phyloP scores from a whole-genome alignment of 1,140 invertebrate species.

The Nebria ingens region DNA sequence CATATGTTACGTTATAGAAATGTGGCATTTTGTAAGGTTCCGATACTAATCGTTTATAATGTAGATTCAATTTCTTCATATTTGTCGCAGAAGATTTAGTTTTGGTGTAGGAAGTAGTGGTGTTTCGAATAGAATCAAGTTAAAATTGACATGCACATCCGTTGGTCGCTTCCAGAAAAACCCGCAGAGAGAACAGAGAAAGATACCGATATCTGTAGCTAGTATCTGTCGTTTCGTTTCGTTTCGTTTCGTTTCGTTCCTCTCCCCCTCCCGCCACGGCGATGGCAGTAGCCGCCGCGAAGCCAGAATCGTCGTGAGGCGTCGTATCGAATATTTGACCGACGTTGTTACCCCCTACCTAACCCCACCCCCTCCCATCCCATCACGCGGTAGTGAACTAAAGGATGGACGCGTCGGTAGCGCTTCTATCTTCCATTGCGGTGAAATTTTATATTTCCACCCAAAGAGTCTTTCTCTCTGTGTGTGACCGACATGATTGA shows the following conservation, averaged over 20 bases:
- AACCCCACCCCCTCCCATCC: neutral
- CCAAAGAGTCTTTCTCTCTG: neutral
- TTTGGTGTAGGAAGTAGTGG: too few relatives aligned
- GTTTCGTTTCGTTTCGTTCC: too few relatives aligned
- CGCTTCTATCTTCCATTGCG: neutral
- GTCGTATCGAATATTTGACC: neutral
- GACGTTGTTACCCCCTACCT: neutral
- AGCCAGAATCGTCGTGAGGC: too few relatives aligned
- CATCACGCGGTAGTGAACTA: neutral
- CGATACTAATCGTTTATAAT: neutral
- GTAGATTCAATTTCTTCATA: neutral
- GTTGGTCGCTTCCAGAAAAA: neutral
- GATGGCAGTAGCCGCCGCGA: too few relatives aligned
- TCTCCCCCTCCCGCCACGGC: too few relatives aligned
- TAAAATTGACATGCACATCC: neutral
- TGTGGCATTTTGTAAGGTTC: neutral
- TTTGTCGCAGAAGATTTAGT: neutral
- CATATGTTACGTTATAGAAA: neutral
- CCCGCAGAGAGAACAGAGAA: neutral
- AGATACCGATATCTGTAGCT: neutral
- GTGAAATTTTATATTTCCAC: neutral
- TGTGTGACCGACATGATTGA: constrained; percentile 2
- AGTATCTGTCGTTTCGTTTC: too few relatives aligned
- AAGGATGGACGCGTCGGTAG: neutral
- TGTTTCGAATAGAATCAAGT: neutral